A percentile compares a stretch with the other conserved stretches of the same genome.
Evolutionary conservation across 2,888 invertebrate species (phyloP).

Genomic region (Aleiodes testaceus): DNA sequence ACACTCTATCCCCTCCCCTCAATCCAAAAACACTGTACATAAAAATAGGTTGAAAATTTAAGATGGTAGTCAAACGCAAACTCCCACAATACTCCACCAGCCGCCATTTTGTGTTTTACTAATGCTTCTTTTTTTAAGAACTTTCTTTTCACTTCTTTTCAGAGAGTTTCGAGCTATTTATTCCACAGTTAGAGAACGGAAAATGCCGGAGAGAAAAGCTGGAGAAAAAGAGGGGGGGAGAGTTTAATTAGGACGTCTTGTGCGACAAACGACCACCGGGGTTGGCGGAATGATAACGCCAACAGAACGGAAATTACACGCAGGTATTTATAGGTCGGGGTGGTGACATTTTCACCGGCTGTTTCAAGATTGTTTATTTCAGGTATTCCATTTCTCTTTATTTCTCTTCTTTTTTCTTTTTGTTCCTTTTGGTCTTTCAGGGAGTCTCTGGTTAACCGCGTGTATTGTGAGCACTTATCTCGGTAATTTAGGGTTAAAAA

Average conservation of each 20-base stretch:
- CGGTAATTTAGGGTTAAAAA: background rate
- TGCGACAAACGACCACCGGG: constrained; percentile 47
- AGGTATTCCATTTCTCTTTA: constrained; percentile 28
- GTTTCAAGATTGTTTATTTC: constrained; percentile 30
- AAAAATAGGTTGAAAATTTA: constrained; percentile 25
- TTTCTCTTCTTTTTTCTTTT: constrained; percentile 3
- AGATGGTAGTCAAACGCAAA: constrained; percentile 20
- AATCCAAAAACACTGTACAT: constrained; percentile 20
- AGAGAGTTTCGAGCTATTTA: constrained; percentile 25
- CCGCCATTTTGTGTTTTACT: constrained; percentile 13
- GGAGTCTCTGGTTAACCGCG: constrained; percentile 19
- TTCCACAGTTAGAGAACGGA: constrained; percentile 26
- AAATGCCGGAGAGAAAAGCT: constrained; percentile 33
- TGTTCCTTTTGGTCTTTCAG: too few species aligned
- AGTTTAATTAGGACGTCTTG: constrained; percentile 49
- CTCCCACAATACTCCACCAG: background rate
- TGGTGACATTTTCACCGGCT: background rate
- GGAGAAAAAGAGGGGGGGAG: constrained; percentile 11
- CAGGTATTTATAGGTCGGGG: constrained; percentile 44
- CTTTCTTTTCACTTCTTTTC: constrained; percentile 1
- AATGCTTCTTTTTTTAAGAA: background rate
- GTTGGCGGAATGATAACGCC: constrained; percentile 40
- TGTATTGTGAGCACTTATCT: constrained; percentile 34
- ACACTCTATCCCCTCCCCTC: constrained; percentile 4
- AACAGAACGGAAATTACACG: constrained; percentile 46